phyloP scores from a whole-genome alignment of 2,113 vertebrate genomes.

The Lucifuga dentata region DNA sequence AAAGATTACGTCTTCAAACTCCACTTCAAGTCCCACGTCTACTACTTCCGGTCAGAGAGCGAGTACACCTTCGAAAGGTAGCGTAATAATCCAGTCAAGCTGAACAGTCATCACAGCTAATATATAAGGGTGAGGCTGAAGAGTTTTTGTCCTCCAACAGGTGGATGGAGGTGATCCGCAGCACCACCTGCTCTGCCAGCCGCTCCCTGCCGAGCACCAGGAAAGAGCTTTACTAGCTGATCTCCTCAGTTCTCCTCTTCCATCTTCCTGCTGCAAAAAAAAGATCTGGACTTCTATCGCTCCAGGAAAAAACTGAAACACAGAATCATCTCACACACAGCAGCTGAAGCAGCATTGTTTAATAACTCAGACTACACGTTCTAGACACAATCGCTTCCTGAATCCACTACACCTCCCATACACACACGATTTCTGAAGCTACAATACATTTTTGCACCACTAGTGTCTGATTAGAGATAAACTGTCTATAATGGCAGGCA shows the following conservation, averaged over 20 bases:
- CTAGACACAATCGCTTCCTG: no score
- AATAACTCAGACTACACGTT: slow-evolving; percentile 10
- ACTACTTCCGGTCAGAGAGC: slow-evolving; percentile 98
- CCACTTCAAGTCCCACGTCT: slow-evolving; percentile 98
- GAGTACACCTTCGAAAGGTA: slow-evolving; percentile 97
- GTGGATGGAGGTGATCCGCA: slow-evolving; percentile 99
- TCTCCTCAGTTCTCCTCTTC: not conserved
- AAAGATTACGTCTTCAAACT: slow-evolving; percentile 99
- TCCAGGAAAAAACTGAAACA: slow-evolving; percentile 6
- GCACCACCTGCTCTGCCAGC: slow-evolving; percentile 92
- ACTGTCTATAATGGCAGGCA: not conserved
- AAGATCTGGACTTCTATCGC: slow-evolving; percentile 7
- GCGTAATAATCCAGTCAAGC: not conserved
- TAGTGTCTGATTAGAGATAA: slow-evolving; percentile 4
- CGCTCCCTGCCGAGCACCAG: slow-evolving; percentile 82
- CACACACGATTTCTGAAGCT: not conserved
- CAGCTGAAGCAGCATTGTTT: not conserved
- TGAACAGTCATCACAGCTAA: no score
- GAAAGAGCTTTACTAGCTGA: slow-evolving; percentile 86
- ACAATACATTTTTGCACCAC: slow-evolving; percentile 22
- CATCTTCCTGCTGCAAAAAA: not conserved
- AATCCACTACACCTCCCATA: not conserved
- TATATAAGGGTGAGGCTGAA: no score
- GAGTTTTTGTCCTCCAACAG: slow-evolving; percentile 72
- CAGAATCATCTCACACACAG: not conserved